Evolutionary conservation across 2,888 invertebrate genomes (phyloP).

Genomic region (Palloptera scutellata): DNA sequence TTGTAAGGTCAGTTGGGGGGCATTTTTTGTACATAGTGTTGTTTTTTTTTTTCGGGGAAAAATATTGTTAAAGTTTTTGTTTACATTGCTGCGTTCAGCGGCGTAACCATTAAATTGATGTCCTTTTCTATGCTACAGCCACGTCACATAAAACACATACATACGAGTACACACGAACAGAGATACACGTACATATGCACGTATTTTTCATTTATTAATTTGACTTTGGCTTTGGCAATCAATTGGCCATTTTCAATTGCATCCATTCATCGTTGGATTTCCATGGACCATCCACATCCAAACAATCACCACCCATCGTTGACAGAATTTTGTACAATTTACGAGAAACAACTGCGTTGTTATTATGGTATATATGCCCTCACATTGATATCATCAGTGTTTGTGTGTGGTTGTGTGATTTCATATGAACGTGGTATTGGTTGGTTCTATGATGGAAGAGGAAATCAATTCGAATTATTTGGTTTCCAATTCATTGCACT

Average conservation of each 20-base stretch:
- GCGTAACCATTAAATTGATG: constrained; percentile 5
- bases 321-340: not conserved
- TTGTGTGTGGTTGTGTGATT: not conserved
- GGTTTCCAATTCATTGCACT: constrained; percentile 53
- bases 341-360: not conserved
- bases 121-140: not conserved
- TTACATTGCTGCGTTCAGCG: too few species aligned
- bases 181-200: not conserved
- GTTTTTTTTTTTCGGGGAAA: too few species aligned
- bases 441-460: constrained; percentile 14
- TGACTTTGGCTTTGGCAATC: constrained; percentile 53
- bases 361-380: not conserved
- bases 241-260: constrained; percentile 47
- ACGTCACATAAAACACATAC: not conserved
- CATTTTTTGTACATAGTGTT: too few species aligned
- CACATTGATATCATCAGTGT: not conserved
- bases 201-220: constrained; percentile 49
- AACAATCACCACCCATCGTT: not conserved
- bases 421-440: not conserved
- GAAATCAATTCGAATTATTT: constrained; percentile 53
- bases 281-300: constrained; percentile 35
- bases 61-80: too few species aligned
- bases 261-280: constrained; percentile 40
- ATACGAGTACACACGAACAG: not conserved
- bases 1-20: too few species aligned